Evolutionary conservation across 2,888 invertebrate genomes (phyloP), one percentile per base, ranked within the genome.

Genomic region (Netelia melanura): DNA sequence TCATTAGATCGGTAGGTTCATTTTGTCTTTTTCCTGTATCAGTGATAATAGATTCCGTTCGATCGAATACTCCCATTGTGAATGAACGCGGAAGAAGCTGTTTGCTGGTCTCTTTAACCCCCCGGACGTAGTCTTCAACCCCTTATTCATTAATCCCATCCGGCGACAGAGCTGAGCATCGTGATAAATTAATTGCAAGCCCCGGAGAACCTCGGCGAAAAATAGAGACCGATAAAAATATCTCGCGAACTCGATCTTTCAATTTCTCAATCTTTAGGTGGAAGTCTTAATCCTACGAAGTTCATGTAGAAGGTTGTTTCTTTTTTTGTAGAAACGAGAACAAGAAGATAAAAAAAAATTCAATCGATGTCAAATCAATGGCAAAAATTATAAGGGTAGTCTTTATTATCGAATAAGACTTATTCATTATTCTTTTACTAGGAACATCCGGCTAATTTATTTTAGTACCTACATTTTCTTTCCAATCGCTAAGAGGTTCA

Each of bases 31-130:
- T 6, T 43, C 64, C 44, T 58, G 23, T 72, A 65, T 61, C 21
- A 21, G 17, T 38, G 61, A 65, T 80, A 58, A 80, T 80, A 62
- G 78, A 71, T 79, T 71, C 38, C 23, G 38, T 52, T 71, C 71
- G 62, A 71, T 64, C 44, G 58, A 67, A 52, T 82, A 21, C 11
- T 52, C 48, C 61, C 30, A n/a, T 44, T 10, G 38, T 48, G 25
- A 77, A 67, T 67, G 43, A 61, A 56, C 8, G 65, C 6, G 23
- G 71, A 62, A 81, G 75, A 48, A 52, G 62, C 58, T 21, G 11
- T 25, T 52, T 21, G 11, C 38, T 14, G n/a, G 23, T 48, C 25
- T 52, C 17, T 17, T 58, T 67, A 56, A 21, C 9, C 5, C 44
- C 17, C 23, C 3, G 64, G 43, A 65, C 30, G 17, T 80, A 25